Evolutionary conservation across 1,140 invertebrate genomes (phyloP).

Genomic region (Stenopsyche tienmushanensis): DNA sequence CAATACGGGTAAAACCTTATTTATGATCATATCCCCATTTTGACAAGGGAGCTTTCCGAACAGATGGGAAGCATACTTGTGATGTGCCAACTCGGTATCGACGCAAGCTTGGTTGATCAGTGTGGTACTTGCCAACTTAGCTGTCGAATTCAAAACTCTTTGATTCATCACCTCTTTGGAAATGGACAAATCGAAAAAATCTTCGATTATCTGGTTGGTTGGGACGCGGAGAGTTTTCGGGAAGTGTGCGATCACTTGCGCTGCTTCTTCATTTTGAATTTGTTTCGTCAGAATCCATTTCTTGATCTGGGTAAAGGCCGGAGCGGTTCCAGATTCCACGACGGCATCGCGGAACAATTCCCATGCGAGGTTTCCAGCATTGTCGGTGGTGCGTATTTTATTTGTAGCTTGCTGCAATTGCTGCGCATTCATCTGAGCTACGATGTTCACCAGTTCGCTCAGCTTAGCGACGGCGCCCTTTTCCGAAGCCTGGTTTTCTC

Average conservation of each 20-base stretch:
- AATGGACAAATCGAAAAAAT: conserved; percentile 58
- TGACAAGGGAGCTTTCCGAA: conserved; percentile 58
- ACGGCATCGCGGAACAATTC: conserved; percentile 63
- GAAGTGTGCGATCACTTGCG: conserved; percentile 55
- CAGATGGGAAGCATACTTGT: conserved; percentile 62
- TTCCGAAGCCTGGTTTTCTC: conserved; percentile 58
- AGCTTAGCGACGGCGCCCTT: conserved; percentile 63
- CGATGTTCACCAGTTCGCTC: conserved; percentile 57
- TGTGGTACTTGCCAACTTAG: conserved; percentile 59
- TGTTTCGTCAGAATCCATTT: conserved; percentile 60
- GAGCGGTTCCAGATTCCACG: conserved; percentile 63
- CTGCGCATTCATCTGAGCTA: conserved; percentile 61
- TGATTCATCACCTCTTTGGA: conserved; percentile 54
- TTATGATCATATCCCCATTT: conserved; percentile 52
- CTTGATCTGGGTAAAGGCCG: conserved; percentile 62
- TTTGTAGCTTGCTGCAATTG: conserved; percentile 54
- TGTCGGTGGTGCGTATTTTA: conserved; percentile 4
- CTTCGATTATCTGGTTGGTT: conserved; percentile 61
- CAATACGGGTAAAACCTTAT: conserved; percentile 63
- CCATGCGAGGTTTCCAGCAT: conserved; percentile 47
- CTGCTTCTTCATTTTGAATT: conserved; percentile 58
- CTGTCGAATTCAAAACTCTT: conserved; percentile 53
- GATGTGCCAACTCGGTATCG: conserved; percentile 56
- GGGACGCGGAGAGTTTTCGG: conserved; percentile 58
- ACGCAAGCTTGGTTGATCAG: conserved; percentile 61